Evolutionary conservation across 2,888 invertebrate genomes (phyloP).

Genomic region (Microctonus hyperodae): DNA sequence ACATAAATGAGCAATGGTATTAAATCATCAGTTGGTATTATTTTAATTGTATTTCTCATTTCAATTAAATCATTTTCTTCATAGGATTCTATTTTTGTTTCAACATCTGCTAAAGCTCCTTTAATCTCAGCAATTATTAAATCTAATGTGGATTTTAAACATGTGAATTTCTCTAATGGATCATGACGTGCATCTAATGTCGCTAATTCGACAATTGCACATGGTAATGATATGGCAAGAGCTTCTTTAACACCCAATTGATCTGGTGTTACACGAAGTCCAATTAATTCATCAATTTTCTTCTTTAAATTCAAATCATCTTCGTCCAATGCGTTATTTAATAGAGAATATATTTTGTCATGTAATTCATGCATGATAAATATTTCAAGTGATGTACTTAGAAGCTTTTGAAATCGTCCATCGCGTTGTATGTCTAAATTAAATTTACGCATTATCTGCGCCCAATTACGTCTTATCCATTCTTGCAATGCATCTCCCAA

Average conservation of each 20-base stretch:
- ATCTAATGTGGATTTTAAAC: constrained; percentile 62
- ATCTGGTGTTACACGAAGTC: constrained; percentile 58
- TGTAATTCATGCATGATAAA: constrained; percentile 55
- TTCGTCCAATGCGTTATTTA: constrained; percentile 49
- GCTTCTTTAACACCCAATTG: constrained; percentile 61
- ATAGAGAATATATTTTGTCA: constrained; percentile 55
- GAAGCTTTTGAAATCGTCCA: constrained; percentile 47
- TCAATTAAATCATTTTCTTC: constrained; percentile 36
- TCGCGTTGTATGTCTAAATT: constrained; percentile 47
- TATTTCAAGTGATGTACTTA: constrained; percentile 48
- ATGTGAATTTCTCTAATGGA: constrained; percentile 63
- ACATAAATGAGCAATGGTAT: constrained; percentile 61
- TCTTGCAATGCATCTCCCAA: constrained; percentile 42
- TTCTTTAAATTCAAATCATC: constrained; percentile 57
- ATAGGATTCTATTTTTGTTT: constrained; percentile 40
- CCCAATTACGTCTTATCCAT: constrained; percentile 47
- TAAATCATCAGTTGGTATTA: constrained; percentile 53
- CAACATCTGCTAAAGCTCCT: constrained; percentile 60
- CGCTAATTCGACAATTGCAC: constrained; percentile 65
- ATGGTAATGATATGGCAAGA: constrained; percentile 60
- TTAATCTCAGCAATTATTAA: constrained; percentile 64
- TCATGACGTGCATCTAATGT: constrained; percentile 60
- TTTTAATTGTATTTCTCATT: constrained; percentile 34
- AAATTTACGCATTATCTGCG: constrained; percentile 44
- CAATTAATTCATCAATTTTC: constrained; percentile 56